phyloP scores from a whole-genome alignment of 2,888 invertebrate genomes.

The Bombylius discolor region DNA sequence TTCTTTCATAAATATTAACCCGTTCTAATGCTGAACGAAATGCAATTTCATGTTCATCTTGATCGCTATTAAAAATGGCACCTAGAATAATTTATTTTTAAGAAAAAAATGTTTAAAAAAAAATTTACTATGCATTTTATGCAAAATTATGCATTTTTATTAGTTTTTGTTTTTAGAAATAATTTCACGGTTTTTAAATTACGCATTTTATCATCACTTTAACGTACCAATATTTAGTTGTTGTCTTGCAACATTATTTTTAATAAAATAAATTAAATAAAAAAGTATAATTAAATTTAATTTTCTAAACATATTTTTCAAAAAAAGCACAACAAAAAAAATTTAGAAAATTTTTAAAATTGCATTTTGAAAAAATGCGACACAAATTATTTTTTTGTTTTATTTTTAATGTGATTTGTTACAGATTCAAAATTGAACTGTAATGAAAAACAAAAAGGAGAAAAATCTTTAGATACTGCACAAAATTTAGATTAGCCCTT shows the following conservation, averaged over 20 bases:
- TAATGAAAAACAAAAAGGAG: background rate
- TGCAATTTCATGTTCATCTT: conserved; percentile 45
- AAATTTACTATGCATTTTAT: background rate
- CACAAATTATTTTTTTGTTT: background rate
- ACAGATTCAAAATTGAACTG: background rate
- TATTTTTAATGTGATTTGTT: background rate
- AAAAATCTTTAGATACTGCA: no score
- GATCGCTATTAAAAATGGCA: conserved; percentile 41
- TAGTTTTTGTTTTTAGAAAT: background rate
- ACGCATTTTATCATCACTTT: no score
- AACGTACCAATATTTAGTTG: background rate
- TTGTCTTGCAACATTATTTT: background rate
- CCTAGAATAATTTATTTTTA: conserved; percentile 18
- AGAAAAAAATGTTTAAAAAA: background rate
- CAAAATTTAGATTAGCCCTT: no score
- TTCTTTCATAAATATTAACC: conserved; percentile 34
- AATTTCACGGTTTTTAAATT: no score
- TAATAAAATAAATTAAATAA: background rate
- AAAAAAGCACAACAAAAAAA: background rate
- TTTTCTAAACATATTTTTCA: no score
- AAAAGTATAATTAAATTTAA: background rate
- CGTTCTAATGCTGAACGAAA: conserved; percentile 43
- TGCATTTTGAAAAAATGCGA: background rate
- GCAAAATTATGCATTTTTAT: background rate
- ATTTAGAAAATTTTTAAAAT: background rate